Evolutionary conservation across 2,888 invertebrate species (phyloP).

Genomic region (Marronus borbonicus): DNA sequence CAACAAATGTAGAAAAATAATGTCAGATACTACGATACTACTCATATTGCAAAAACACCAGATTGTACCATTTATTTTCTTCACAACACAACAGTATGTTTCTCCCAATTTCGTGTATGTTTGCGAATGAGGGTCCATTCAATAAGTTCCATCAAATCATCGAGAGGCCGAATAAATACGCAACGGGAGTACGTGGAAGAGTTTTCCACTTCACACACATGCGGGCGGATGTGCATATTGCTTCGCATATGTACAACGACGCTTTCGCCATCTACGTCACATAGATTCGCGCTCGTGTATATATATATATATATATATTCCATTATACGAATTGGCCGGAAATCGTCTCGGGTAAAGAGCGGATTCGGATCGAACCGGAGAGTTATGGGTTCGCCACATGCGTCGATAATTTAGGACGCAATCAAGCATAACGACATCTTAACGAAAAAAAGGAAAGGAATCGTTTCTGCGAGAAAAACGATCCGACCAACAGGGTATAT

Average conservation of each 20-base stretch:
- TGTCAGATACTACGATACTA: too few relatives aligned
- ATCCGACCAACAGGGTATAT: background rate
- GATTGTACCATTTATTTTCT: background rate
- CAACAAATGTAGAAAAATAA: too few relatives aligned
- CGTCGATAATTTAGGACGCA: slow-evolving; percentile 42
- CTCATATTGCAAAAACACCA: too few relatives aligned
- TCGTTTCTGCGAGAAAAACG: background rate
- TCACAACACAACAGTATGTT: background rate
- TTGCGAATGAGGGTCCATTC: background rate
- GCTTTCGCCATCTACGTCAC: background rate
- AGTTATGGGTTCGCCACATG: slow-evolving; percentile 32
- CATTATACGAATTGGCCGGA: slow-evolving; percentile 36
- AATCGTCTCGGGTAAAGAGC: slow-evolving; percentile 24
- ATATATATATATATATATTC: background rate
- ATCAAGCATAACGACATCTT: slow-evolving; percentile 39
- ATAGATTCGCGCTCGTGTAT: slow-evolving; percentile 3
- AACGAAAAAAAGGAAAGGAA: slow-evolving; percentile 29
- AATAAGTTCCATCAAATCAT: slow-evolving; percentile 32
- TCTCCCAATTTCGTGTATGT: background rate
- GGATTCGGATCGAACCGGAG: slow-evolving; percentile 4
- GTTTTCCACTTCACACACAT: background rate
- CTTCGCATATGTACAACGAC: background rate
- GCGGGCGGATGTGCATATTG: background rate
- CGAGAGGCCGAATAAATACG: slow-evolving; percentile 11
- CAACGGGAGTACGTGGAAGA: background rate